Percentiles rank a stretch among this genome's conserved stretches.
phyloP scores from a whole-genome alignment of 2,797 vertebrate genomes.

The Vipera ursinii region DNA sequence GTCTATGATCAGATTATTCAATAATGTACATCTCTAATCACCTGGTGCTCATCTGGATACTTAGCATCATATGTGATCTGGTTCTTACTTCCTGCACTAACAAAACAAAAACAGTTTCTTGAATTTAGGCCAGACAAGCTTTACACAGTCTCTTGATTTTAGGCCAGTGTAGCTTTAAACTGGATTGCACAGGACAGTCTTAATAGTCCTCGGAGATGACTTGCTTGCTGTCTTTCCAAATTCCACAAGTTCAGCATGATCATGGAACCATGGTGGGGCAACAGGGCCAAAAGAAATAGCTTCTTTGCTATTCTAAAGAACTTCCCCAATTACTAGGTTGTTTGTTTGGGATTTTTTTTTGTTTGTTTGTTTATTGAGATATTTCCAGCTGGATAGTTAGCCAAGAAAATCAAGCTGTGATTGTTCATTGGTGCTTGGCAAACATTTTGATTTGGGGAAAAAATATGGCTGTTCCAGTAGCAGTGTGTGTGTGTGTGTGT shows the following conservation, averaged over 20 bases:
- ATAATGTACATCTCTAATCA: not conserved
- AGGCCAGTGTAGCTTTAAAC: not conserved
- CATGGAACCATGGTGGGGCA: not conserved
- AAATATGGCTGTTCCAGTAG: not conserved
- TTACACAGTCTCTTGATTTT: not conserved
- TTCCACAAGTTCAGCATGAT: not conserved
- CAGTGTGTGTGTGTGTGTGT: too few relatives aligned
- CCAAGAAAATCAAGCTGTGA: not conserved
- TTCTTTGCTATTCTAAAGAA: not conserved
- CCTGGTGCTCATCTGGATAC: not conserved
- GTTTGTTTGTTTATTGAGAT: not conserved
- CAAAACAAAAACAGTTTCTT: not conserved
- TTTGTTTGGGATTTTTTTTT: not conserved
- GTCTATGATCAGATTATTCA: not conserved
- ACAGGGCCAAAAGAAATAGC: not conserved
- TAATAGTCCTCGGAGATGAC: not conserved
- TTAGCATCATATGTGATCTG: not conserved
- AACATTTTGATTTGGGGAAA: not conserved
- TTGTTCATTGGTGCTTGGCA: not conserved
- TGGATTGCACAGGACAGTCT: not conserved
- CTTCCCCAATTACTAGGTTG: not conserved
- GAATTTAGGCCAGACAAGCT: not conserved
- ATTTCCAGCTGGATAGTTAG: not conserved
- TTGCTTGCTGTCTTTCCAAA: not conserved
- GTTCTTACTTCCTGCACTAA: not conserved